Conservation (phyloP, 2,888 invertebrate genomes). For the Priocnemis perturbator region DNA sequence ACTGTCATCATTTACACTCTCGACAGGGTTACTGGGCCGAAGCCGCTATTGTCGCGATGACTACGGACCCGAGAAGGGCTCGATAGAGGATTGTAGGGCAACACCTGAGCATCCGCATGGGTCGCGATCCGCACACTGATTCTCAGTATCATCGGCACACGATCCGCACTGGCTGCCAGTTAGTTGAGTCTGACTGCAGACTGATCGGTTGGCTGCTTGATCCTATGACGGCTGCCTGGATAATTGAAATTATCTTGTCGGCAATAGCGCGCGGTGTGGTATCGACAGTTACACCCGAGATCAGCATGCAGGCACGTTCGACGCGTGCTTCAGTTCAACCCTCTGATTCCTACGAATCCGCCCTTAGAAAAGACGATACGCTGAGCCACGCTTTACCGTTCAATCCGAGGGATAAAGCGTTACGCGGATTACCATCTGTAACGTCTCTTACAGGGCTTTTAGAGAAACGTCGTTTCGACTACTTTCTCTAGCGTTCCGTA, state of each 20-base stretch:
- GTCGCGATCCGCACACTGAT: too few species aligned
- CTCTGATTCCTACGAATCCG: too few species aligned
- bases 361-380: too few species aligned
- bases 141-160: conserved; percentile 1
- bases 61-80: conserved; percentile 14
- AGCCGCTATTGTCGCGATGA: conserved; percentile 34
- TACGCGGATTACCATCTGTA: too few species aligned
- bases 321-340: too few species aligned
- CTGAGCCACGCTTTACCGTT: too few species aligned
- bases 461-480: too few species aligned
- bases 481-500: too few species aligned
- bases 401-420: too few species aligned
- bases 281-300: conserved; percentile 9
- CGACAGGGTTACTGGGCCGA: neutral
- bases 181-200: conserved; percentile 40
- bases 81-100: conserved; percentile 30
- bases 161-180: conserved; percentile 31
- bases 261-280: conserved; percentile 5
- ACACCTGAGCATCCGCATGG: conserved; percentile 34
- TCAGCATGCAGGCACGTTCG: neutral
- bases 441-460: too few species aligned
- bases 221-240: conserved; percentile 29
- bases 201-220: conserved; percentile 38
- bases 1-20: conserved; percentile 6
- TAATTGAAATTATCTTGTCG: conserved; percentile 50